Base-by-base conservation (phyloP, 2,888 invertebrate species). In the Cordilura impudica region DNA sequence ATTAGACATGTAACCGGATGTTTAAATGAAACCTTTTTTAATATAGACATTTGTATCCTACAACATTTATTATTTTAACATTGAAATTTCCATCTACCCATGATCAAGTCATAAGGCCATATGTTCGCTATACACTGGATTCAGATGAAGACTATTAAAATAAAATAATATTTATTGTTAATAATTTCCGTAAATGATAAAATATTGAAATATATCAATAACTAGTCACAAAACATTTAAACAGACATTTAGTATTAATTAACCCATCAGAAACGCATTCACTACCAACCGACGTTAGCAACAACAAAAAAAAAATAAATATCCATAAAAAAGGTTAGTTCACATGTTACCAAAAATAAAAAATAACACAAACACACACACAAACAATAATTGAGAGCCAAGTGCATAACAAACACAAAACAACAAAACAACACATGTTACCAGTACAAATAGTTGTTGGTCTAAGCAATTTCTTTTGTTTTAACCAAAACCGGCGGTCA, bases 141-240 rank as follows among this genome's bases (percentile, higher is more conserved):
- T 7, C 5, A 31, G 8, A 31, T 31, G 8, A 31, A 31, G 26
- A 26, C 16, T 23, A 70, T 53, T n/a, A 74, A 51, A 53, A 70
- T 53, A 18, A 74, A 51, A 53, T 3, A 67, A 69, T 74, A 70
- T 60, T 78, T 78, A 70, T 74, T 70, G 65, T 56, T 74, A 79
- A 74, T 79, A 79, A 78, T 79, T 75, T 79, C 78, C 78, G 65
- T 71, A 75, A 79, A 16, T 26, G 56, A 79, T 79, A 71, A 75
- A 71, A 73, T 39, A 74, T 74, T 71, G 43, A 74, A 75, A 45
- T 66, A 61, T 79, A 75, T 79, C 56, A 71, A 71, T 67, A 67
- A 67, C 39, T 54, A 18, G 23, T n/a, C n/a, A 71, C 56, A 70
- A 51, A 45, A 73, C 56, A 67, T 60, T 78, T 47, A 53, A 78